Percentiles rank a stretch among this genome's conserved stretches.
Evolutionary conservation across 2,888 invertebrate genomes (phyloP).

Genomic region (Sepioteuthis lessoniana): DNA sequence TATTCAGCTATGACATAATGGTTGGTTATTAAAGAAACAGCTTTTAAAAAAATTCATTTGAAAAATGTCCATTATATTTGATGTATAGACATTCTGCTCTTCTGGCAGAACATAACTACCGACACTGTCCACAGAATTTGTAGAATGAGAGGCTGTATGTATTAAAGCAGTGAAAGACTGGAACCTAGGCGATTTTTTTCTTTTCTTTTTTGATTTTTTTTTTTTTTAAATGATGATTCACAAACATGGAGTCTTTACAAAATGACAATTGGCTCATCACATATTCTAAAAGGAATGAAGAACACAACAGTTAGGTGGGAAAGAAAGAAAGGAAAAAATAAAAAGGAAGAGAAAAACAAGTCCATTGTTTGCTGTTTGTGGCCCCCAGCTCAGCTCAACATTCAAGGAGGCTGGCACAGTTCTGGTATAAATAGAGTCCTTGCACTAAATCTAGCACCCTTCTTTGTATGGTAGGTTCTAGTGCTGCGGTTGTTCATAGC

Average conservation of each 20-base stretch:
- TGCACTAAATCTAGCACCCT: conserved; percentile 43
- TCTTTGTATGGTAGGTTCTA: conserved; percentile 40
- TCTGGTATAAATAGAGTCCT: conserved; percentile 6
- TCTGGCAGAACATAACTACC: not conserved
- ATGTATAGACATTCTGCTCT: conserved; percentile 39
- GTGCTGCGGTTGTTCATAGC: not conserved
- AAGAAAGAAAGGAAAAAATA: not conserved
- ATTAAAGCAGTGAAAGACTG: conserved; percentile 40
- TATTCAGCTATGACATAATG: conserved; percentile 40
- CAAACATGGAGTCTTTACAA: conserved; percentile 44
- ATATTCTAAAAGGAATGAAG: conserved; percentile 35
- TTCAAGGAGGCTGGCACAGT: conserved; percentile 40
- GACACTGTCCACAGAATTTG: conserved; percentile 39
- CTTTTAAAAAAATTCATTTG: not conserved
- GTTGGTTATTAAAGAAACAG: not conserved
- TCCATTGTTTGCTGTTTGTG: conserved; percentile 42
- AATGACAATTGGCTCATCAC: conserved; percentile 43
- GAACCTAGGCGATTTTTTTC: not conserved
- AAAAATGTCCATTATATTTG: not conserved
- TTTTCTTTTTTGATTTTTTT: not conserved
- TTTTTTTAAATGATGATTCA: not conserved
- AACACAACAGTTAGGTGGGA: conserved; percentile 39
- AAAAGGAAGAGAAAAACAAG: conserved; percentile 34
- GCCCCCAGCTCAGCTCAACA: conserved; percentile 39
- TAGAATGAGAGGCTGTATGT: not conserved